Conservation (phyloP, 2,113 vertebrate species). For the Otis tarda region DNA sequence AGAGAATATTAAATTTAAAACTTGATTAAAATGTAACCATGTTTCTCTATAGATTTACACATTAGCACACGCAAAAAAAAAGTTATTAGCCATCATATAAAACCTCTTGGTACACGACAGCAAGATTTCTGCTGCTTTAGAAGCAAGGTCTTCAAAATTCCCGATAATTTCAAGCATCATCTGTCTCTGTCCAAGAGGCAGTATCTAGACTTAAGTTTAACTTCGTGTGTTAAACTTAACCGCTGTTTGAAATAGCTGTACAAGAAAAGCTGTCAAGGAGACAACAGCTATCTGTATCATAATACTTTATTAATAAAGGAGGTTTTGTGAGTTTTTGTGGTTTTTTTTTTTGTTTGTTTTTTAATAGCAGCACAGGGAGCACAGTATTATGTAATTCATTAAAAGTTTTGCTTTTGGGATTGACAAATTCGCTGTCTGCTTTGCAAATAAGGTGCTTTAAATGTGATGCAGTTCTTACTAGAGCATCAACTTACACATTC, state of each 20-base stretch:
- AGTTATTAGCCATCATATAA: not conserved
- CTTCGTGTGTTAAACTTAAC: not conserved
- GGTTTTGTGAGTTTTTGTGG: not conserved
- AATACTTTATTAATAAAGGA: not conserved
- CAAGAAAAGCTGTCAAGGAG: not conserved
- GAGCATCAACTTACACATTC: not conserved
- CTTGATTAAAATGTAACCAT: not conserved
- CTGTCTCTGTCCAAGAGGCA: not conserved
- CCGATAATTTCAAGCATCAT: not conserved
- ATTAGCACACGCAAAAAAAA: not conserved
- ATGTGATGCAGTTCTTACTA: not conserved
- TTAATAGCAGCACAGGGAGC: not conserved
- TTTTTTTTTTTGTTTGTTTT: not conserved
- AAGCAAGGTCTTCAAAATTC: not conserved
- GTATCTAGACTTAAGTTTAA: not conserved
- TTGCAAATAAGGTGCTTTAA: constrained; percentile 2
- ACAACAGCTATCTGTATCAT: not conserved
- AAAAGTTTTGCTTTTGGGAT: not conserved
- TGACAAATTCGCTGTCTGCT: not conserved
- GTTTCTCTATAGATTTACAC: not conserved
- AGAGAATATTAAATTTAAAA: not conserved
- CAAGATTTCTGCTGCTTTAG: not conserved
- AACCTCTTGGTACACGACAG: not conserved
- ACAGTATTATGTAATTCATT: not conserved
- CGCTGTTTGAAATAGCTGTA: not conserved